Percentiles rank a stretch among this genome's conserved stretches.
Evolutionary conservation across 2,797 vertebrate species (phyloP).

Genomic region (Parambassis ranga): DNA sequence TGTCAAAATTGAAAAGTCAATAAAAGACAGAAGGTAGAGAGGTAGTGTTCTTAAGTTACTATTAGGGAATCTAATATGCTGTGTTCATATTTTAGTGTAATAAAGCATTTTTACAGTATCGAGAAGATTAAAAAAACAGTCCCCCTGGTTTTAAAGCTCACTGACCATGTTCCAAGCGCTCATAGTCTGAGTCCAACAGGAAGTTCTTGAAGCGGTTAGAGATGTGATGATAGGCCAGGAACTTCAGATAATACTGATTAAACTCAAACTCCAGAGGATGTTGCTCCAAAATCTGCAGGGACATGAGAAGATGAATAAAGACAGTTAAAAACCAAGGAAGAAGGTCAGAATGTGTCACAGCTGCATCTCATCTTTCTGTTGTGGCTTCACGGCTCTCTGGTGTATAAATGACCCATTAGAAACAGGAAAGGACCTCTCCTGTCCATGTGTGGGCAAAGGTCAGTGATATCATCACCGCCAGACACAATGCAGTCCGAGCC

Average conservation of each 20-base stretch:
- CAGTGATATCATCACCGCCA: slow-evolving; percentile 66
- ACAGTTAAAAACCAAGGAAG: neutral
- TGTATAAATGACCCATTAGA: slow-evolving; percentile 44
- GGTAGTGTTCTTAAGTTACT: too few species aligned
- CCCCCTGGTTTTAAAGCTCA: slow-evolving; percentile 41
- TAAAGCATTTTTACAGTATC: neutral
- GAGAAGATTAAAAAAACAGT: neutral
- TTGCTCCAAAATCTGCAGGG: slow-evolving; percentile 90
- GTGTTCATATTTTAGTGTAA: neutral
- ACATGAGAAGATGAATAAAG: slow-evolving; percentile 37
- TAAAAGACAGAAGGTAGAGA: too few species aligned
- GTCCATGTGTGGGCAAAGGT: slow-evolving; percentile 54
- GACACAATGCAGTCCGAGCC: slow-evolving; percentile 53
- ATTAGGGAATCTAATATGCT: neutral
- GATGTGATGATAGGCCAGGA: slow-evolving; percentile 96
- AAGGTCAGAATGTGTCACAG: slow-evolving; percentile 25
- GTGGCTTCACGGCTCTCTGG: slow-evolving; percentile 34
- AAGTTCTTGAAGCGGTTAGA: slow-evolving; percentile 99
- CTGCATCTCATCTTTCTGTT: slow-evolving; percentile 26
- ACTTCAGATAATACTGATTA: slow-evolving; percentile 98
- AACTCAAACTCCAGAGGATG: slow-evolving; percentile 98
- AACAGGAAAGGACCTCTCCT: slow-evolving; percentile 71
- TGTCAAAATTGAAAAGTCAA: too few species aligned
- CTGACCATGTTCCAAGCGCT: slow-evolving; percentile 96
- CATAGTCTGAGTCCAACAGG: slow-evolving; percentile 98